phyloP scores from a whole-genome alignment of 2,113 vertebrate genomes.

The Hippopotamus amphibius region DNA sequence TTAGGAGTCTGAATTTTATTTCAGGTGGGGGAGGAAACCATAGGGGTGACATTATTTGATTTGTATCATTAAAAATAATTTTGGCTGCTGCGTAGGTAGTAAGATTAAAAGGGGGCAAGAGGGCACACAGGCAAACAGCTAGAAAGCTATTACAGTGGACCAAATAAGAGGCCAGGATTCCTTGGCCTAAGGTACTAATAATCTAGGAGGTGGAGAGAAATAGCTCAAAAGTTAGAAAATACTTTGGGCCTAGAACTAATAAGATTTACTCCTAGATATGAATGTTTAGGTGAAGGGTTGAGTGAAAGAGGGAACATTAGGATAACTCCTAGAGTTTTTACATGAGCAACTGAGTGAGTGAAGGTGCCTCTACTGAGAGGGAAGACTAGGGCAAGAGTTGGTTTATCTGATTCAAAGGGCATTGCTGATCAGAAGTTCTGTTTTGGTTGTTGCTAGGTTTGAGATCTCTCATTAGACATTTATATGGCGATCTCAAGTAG shows the following conservation, averaged over 20 bases:
- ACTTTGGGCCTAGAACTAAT: neutral
- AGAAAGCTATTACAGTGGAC: neutral
- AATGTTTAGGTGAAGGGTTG: neutral
- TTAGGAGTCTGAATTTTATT: conserved; percentile 2
- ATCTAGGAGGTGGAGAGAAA: neutral
- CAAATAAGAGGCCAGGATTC: neutral
- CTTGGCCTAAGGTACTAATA: neutral
- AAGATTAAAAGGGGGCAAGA: neutral
- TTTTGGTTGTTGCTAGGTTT: neutral
- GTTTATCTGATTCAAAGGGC: neutral
- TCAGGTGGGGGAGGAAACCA: neutral
- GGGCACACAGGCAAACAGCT: neutral
- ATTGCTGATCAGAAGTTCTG: neutral
- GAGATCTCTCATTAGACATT: neutral
- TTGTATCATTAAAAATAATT: neutral
- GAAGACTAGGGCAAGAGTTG: neutral
- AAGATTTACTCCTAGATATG: neutral
- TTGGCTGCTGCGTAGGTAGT: neutral
- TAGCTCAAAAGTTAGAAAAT: neutral
- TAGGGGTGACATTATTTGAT: neutral
- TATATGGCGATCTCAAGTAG: neutral
- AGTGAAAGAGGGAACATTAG: neutral
- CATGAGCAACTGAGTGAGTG: neutral
- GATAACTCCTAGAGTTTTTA: neutral
- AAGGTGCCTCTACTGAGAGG: neutral